Evolutionary conservation across 2,888 invertebrate genomes (phyloP).

Genomic region (Stenchaetothrips biformis): DNA sequence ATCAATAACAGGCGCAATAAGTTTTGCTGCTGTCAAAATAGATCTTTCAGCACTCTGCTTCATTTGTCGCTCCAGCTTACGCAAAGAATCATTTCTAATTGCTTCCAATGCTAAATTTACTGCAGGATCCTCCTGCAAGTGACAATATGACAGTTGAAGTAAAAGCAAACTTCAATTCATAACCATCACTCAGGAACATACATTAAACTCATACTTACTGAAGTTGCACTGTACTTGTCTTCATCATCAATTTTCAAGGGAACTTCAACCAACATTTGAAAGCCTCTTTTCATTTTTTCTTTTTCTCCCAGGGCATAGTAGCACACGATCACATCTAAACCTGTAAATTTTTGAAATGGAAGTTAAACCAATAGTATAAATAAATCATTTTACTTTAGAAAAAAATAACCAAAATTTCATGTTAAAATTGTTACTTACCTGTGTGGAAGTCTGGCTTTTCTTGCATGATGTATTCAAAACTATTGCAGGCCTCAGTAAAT

Average conservation of each 20-base stretch:
- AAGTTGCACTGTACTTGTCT: conserved; percentile 57
- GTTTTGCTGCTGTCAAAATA: conserved; percentile 78
- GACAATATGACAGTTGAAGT: background rate
- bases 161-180: background rate
- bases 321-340: conserved; percentile 83
- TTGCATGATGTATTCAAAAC: conserved; percentile 97
- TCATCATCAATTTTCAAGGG: conserved; percentile 79
- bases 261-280: conserved; percentile 82
- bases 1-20: conserved; percentile 82
- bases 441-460: conserved; percentile 86
- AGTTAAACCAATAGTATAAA: background rate
- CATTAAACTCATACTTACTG: conserved; percentile 41
- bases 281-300: conserved; percentile 89
- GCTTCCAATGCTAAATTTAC: conserved; percentile 62
- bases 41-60: conserved; percentile 72
- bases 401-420: conserved; percentile 27
- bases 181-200: background rate
- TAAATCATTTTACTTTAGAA: background rate
- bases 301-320: conserved; percentile 85
- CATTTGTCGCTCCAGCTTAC: conserved; percentile 65
- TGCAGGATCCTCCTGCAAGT: conserved; percentile 45
- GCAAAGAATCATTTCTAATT: conserved; percentile 70
- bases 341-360: conserved; percentile 45
- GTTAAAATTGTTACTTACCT: no score
- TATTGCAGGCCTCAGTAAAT: conserved; percentile 91